Base-by-base conservation (phyloP, 1,140 invertebrate genomes). In the Amyelois transitella region DNA sequence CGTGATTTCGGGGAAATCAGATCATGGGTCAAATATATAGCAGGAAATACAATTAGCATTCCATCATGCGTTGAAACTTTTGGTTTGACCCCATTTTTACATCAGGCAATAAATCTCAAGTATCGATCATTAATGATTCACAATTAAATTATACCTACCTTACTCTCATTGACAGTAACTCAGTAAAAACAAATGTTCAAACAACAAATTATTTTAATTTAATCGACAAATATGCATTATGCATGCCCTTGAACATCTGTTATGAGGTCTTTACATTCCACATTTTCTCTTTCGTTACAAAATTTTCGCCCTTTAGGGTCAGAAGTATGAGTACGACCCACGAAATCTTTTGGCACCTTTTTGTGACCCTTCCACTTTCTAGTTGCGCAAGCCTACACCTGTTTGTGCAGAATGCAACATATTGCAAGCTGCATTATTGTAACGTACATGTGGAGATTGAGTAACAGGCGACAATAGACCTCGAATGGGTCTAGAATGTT, bases 241-340 rank as follows among this genome's bases (percentile, higher is more conserved):
- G 7, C 6, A n/a, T 38, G 8, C n/a, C 32, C 32, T 14, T 38
- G 47, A 25, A 48, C 21, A 20, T 12, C 14, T 20, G 5, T 14
- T 14, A 38, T 14, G 3, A 38, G 32, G 12, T 38, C 32, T 38
- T 38, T 38, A n/a, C n/a, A n/a, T n/a, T n/a, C 17, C 12, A 38
- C 12, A 14, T 38, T 14, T n/a, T 38, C 12, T 38, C 32, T 14
- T 38, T 14, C 12, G n/a, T 38, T 38, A 38, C 32, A 38, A 38
- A 14, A 8, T 14, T 38, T 47, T 12, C 43, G 55, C 49, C 55
- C 55, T 57, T 50, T 51, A 51, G 55, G 55, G 38, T 38, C n/a
- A 22, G 18, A 22, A 32, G 19, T 43, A 6, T 20, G 21, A 57
- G 14, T 28, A n/a, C n/a, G 22, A 24, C 22, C 21, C n/a, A n/a